phyloP scores from a whole-genome alignment of 2,797 vertebrate genomes.

The Mus spretus region DNA sequence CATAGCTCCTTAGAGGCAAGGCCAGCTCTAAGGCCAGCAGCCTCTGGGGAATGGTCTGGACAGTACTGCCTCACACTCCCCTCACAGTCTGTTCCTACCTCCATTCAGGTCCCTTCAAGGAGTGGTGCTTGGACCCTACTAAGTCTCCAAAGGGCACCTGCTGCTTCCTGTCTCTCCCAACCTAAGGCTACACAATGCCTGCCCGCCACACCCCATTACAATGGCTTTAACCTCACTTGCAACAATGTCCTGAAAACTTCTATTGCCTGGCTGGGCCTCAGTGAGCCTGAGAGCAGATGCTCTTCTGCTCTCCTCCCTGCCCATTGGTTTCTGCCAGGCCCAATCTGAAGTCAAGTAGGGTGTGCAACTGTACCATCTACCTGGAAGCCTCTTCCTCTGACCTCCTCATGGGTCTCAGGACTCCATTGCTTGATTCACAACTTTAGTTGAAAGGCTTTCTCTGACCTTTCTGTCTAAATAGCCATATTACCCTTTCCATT shows the following conservation, averaged over 20 bases:
- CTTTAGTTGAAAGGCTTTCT: neutral
- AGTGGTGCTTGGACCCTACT: neutral
- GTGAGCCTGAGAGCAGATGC: neutral
- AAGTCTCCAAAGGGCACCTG: neutral
- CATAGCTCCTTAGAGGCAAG: neutral
- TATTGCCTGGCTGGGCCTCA: neutral
- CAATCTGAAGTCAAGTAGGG: neutral
- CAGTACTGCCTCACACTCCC: neutral
- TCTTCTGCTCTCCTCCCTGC: neutral
- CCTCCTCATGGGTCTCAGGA: neutral
- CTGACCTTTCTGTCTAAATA: neutral
- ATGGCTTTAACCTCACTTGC: neutral
- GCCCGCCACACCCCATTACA: neutral
- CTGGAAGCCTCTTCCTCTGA: neutral
- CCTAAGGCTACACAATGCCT: neutral
- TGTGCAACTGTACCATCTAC: neutral
- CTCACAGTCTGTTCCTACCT: neutral
- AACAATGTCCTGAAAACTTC: neutral
- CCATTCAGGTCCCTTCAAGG: neutral
- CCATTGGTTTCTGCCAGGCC: neutral
- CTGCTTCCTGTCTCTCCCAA: neutral
- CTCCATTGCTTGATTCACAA: neutral
- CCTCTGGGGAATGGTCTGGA: neutral
- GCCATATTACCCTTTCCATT: neutral
- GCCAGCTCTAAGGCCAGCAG: neutral